Conservation (phyloP, 2,113 vertebrate species). For the Clinocottus analis region DNA sequence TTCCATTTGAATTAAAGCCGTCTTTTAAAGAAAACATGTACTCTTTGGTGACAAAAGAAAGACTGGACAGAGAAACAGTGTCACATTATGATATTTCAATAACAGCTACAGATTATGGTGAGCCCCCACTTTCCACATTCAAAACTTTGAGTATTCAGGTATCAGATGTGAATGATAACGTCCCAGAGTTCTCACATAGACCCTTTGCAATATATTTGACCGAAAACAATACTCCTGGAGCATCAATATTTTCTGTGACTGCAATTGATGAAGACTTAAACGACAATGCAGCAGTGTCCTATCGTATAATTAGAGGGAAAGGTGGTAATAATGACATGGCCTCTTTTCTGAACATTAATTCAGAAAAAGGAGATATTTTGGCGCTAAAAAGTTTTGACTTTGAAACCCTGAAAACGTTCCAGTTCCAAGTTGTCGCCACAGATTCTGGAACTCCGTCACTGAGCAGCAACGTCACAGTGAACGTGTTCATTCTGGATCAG, state of each 20-base stretch:
- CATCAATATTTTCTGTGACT: constrained; percentile 66
- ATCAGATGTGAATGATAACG: constrained; percentile 80
- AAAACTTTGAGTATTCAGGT: constrained; percentile 70
- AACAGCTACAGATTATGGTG: constrained; percentile 70
- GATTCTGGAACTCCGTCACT: constrained; percentile 1
- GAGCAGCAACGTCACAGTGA: background rate
- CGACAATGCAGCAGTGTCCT: constrained; percentile 58
- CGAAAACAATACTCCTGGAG: constrained; percentile 75
- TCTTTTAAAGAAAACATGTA: constrained; percentile 77
- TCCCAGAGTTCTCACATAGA: constrained; percentile 60
- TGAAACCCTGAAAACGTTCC: constrained; percentile 68
- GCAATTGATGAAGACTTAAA: constrained; percentile 69
- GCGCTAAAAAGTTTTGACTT: constrained; percentile 77
- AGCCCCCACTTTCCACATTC: constrained; percentile 56
- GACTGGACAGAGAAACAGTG: constrained; percentile 71
- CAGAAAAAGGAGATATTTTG: constrained; percentile 67
- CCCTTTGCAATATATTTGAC: constrained; percentile 54
- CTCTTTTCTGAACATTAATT: constrained; percentile 70
- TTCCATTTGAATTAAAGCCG: constrained; percentile 65
- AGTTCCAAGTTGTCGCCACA: constrained; percentile 61
- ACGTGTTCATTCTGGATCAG: constrained; percentile 75
- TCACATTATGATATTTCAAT: constrained; percentile 79
- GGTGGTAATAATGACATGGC: constrained; percentile 28
- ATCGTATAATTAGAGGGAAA: constrained; percentile 39
- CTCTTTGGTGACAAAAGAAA: constrained; percentile 69